Percentiles rank a stretch among this genome's conserved stretches.
These are phyloP conservation scores for Corapipo altera DNA, from an alignment of 2,113 vertebrate species.

Conservation along the genomic window DNA sequence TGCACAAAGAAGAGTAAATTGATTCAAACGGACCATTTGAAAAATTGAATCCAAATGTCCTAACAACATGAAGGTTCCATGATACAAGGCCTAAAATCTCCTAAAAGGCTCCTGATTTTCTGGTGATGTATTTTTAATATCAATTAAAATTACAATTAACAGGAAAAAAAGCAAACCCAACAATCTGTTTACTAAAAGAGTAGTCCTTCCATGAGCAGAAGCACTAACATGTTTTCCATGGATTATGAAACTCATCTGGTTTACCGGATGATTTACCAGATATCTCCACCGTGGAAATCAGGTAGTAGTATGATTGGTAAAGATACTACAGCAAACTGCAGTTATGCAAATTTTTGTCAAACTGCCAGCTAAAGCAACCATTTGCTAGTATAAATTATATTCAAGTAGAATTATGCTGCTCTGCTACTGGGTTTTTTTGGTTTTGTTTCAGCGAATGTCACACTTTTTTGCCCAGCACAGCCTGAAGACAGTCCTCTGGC, in stretches of 20 bases:
- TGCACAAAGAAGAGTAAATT: not conserved
- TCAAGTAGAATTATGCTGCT: not conserved
- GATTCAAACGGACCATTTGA: not conserved
- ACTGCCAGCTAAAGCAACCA: not conserved
- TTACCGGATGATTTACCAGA: not conserved
- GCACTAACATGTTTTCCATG: not conserved
- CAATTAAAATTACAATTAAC: not conserved
- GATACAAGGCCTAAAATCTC: not conserved
- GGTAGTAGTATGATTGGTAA: not conserved
- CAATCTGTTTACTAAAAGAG: not conserved
- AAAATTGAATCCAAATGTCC: not conserved
- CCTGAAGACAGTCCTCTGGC: not conserved
- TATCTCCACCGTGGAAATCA: not conserved
- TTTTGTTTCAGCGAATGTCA: accelerated
- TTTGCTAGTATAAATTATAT: not conserved
- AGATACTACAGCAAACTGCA: not conserved
- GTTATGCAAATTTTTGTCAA: not conserved
- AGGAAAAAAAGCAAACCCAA: accelerated
- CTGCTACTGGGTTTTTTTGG: not conserved
- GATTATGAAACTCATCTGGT: not conserved
- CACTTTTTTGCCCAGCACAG: not conserved
- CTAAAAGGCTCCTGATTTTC: not conserved
- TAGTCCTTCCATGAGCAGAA: not conserved
- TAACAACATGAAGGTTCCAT: not conserved
- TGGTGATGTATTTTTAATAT: not conserved